These are phyloP conservation scores for Amia ocellicauda DNA, from an alignment of 2,113 vertebrate species.

Conservation along the genomic window DNA sequence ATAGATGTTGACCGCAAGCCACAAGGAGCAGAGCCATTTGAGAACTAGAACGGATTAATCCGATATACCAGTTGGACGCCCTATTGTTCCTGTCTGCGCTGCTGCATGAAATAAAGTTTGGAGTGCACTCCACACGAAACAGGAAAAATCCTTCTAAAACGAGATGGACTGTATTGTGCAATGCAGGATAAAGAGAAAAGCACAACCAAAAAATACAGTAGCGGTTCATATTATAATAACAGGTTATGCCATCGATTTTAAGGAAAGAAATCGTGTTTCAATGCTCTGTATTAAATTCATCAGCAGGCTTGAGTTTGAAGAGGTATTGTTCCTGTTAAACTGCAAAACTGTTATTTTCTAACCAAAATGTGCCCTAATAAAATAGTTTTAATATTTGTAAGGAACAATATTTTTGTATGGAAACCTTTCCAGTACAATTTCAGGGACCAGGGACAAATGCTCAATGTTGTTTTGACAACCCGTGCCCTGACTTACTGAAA, in stretches of 20 bases:
- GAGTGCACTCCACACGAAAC: slow-evolving; percentile 9
- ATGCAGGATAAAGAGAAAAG: not conserved
- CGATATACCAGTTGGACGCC: slow-evolving; percentile 60
- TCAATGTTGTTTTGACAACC: no score
- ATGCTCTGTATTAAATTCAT: no score
- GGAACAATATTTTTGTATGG: no score
- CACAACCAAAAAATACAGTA: no score
- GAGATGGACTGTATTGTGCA: slow-evolving; percentile 14
- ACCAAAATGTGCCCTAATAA: slow-evolving; percentile 21
- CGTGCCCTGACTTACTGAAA: no score
- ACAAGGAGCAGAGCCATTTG: slow-evolving; percentile 56
- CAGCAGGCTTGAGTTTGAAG: no score
- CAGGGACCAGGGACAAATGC: no score
- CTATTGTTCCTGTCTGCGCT: slow-evolving; percentile 30
- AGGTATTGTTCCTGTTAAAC: no score
- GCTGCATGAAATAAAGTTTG: slow-evolving; percentile 23
- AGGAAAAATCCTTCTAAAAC: not conserved
- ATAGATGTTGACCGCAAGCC: slow-evolving; percentile 9
- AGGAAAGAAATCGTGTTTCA: no score
- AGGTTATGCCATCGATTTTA: no score
- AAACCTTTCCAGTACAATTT: no score
- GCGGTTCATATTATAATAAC: no score
- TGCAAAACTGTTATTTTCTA: slow-evolving; percentile 7
- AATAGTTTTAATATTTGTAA: not conserved
- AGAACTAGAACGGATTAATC: slow-evolving; percentile 49